A percentile compares a stretch with the other conserved stretches of the same genome.
These are phyloP conservation scores for Ptychobarbus kaznakovi DNA, from an alignment of 2,797 vertebrate genomes.

Conservation along the genomic window DNA sequence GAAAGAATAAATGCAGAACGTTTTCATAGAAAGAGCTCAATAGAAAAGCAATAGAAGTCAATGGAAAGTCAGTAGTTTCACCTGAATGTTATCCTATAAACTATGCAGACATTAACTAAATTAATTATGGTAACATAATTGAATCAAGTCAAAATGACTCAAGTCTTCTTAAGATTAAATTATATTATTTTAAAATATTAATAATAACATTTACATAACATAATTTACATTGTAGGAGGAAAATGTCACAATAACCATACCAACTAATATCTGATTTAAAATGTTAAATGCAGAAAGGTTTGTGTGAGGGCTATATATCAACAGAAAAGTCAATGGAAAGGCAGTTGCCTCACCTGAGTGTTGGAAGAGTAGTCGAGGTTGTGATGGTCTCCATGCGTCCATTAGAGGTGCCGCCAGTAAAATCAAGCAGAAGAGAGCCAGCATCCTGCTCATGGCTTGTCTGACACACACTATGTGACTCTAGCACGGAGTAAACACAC, in stretches of 20 bases:
- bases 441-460: slow-evolving; percentile 56
- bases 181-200: neutral
- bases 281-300: neutral
- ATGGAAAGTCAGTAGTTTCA: neutral
- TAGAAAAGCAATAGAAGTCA: neutral
- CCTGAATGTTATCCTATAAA: neutral
- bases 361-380: slow-evolving; percentile 79
- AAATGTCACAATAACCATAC: neutral
- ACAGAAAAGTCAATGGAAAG: neutral
- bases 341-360: slow-evolving; percentile 63
- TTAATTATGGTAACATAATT: neutral
- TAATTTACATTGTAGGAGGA: neutral
- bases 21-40: neutral
- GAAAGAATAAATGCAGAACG: neutral
- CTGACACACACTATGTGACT: slow-evolving; percentile 32
- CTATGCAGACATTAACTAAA: neutral
- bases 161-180: neutral
- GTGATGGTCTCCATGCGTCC: slow-evolving; percentile 78
- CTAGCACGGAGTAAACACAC: slow-evolving; percentile 17
- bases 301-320: neutral
- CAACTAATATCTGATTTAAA: neutral
- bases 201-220: too few species aligned
- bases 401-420: slow-evolving; percentile 67
- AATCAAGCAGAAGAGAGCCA: slow-evolving; percentile 64
- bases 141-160: neutral